A percentile compares a stretch with the other conserved stretches of the same genome.
These are phyloP conservation scores for Hippoglossus stenolepis DNA, from an alignment of 2,113 vertebrate genomes.

Conservation along the genomic window DNA sequence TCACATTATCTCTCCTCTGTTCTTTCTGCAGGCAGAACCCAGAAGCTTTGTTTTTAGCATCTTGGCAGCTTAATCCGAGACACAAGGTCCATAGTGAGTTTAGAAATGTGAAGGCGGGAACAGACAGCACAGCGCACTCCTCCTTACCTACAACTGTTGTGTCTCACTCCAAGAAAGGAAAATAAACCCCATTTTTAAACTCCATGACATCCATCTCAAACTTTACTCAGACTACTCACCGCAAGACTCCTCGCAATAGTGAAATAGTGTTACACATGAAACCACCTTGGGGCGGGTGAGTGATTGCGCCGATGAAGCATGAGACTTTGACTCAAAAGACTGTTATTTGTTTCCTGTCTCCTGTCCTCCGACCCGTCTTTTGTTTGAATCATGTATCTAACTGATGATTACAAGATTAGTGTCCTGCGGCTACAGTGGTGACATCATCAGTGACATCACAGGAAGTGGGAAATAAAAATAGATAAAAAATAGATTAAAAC, in stretches of 20 bases:
- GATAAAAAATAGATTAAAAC: too few species aligned
- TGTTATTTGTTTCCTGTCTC: neutral
- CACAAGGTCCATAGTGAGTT: constrained; percentile 46
- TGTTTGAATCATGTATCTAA: neutral
- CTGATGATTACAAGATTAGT: too few species aligned
- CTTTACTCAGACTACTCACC: neutral
- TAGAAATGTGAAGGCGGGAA: constrained; percentile 59
- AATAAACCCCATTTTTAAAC: neutral
- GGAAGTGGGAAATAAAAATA: too few species aligned
- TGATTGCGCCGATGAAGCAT: neutral
- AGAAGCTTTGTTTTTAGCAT: constrained; percentile 54
- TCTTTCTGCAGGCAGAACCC: constrained; percentile 50
- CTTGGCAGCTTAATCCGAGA: constrained; percentile 71
- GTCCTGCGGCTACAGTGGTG: too few species aligned
- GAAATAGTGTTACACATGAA: neutral
- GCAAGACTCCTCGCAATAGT: neutral
- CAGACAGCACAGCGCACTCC: constrained; percentile 30
- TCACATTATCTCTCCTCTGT: constrained; percentile 34
- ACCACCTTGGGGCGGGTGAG: neutral
- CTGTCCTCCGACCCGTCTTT: neutral
- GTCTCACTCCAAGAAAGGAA: constrained; percentile 20
- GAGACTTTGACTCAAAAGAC: neutral
- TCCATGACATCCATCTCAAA: neutral
- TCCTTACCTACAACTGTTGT: constrained; percentile 40
- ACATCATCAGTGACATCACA: too few species aligned